Percentiles rank a stretch among this genome's conserved stretches.
These are phyloP conservation scores for Amblyraja radiata DNA, from an alignment of 2,797 vertebrate species.

Conservation along the genomic window DNA sequence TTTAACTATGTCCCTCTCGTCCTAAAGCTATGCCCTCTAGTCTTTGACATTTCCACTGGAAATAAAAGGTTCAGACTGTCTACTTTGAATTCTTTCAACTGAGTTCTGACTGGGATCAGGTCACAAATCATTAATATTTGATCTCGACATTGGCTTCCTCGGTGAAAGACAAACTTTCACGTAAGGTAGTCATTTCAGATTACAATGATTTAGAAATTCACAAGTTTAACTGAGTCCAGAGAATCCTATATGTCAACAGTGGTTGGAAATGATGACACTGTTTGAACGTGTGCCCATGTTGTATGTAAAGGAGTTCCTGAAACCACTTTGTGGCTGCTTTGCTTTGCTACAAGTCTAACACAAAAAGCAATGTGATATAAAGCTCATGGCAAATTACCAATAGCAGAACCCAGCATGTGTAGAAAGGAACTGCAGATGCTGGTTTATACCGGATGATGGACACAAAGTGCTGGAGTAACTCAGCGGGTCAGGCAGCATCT, in stretches of 20 bases:
- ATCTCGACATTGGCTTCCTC: not conserved
- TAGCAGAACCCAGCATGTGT: not conserved
- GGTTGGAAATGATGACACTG: not conserved
- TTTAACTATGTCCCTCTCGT: too few relatives aligned
- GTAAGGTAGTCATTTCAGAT: not conserved
- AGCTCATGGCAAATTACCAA: not conserved
- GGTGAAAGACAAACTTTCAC: too few relatives aligned
- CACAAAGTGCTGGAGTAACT: too few relatives aligned
- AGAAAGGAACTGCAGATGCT: too few relatives aligned
- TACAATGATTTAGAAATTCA: not conserved
- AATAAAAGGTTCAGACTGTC: too few relatives aligned
- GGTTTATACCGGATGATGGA: too few relatives aligned
- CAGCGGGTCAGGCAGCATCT: too few relatives aligned
- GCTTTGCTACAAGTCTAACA: not conserved
- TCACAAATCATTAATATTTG: not conserved
- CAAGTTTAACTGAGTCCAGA: not conserved
- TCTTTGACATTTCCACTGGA: too few relatives aligned
- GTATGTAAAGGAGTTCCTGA: not conserved
- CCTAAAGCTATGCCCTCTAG: too few relatives aligned
- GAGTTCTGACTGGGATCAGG: not conserved
- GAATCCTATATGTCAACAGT: not conserved
- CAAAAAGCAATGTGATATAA: not conserved
- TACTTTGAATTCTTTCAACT: not conserved
- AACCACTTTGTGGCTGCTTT: not conserved
- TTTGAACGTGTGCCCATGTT: too few relatives aligned